Base-by-base conservation (phyloP, 2,113 vertebrate species). In the Spea bombifrons region DNA sequence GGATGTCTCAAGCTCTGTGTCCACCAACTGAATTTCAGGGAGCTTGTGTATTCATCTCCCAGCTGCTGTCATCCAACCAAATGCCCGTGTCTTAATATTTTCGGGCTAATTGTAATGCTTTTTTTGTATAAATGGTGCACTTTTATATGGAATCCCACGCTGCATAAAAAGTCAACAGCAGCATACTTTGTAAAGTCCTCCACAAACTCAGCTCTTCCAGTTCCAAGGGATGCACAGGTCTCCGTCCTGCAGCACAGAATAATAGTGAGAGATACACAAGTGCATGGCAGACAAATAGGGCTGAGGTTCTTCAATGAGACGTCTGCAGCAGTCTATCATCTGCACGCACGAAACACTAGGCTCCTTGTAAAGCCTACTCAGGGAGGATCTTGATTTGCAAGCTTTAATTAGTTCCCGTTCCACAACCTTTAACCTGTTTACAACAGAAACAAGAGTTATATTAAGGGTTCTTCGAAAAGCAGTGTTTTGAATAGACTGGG, bases 201-300 rank as follows among this genome's bases (percentile, higher is more conserved):
- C 6, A 52, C 12, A 30, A 12, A 13, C 9, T 59, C 89, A 94
- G 81, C 84, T 87, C 84, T 96, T 96, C 95, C 95, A 99, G 83
- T 99, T 93, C 97, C 97, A 99, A 50, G 97, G 97, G 75, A 99
- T 93, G 82, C 94, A 98, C 3, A 99, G 86, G 83, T 98, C 96
- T 70, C 97, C 97, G 3, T 99, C 97, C 84, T 98, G 95, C 90
- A 96, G 91, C 48, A 99, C 95, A 0, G 96, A 96, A 88, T 96
- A 99, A 84, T 96, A 98, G 65, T 95, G 94, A 0, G 97, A 98
- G 4, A 99, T 57, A 0, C 93, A 94, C 4, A 99, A 85, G 71
- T 91, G 94, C 86, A 98, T 93, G 50, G 95, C 95, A 44, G 92
- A 91, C 9, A 95, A 81, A 17, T 92, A 90, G 0, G 94, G 94